phyloP scores from a whole-genome alignment of 2,797 vertebrate species.

The Cirrhinus mrigala region DNA sequence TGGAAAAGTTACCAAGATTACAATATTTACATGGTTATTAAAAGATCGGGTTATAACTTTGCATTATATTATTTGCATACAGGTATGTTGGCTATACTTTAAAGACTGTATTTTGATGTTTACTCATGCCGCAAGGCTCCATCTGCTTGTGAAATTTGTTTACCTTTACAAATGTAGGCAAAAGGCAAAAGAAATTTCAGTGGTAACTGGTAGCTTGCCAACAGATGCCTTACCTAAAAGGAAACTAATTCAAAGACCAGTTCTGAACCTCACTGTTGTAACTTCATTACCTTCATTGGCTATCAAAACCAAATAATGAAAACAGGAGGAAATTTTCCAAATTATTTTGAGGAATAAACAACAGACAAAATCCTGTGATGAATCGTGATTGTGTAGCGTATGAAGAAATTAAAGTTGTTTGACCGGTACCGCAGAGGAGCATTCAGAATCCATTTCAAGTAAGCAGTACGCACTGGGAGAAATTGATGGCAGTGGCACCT shows the following conservation, averaged over 20 bases:
- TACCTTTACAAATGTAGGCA: background rate
- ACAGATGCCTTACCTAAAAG: background rate
- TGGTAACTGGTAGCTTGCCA: background rate
- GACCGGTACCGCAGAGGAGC: background rate
- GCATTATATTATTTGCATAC: background rate
- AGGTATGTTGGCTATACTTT: background rate
- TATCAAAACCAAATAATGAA: background rate
- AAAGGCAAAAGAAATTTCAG: background rate
- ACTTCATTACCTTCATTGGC: background rate
- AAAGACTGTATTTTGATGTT: background rate
- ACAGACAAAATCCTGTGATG: background rate
- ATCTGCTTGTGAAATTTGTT: background rate
- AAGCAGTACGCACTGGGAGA: slow-evolving; percentile 30
- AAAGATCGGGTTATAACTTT: background rate
- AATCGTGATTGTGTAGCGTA: background rate
- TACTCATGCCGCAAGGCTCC: background rate
- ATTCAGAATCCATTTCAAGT: slow-evolving; percentile 40
- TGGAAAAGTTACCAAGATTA: background rate
- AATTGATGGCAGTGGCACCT: slow-evolving; percentile 32
- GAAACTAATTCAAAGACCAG: background rate
- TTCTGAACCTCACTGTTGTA: background rate
- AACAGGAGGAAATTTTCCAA: background rate
- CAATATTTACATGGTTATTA: background rate
- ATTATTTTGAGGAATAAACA: background rate
- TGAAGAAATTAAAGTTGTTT: slow-evolving; percentile 20